Evolutionary conservation across 1,140 invertebrate genomes (phyloP), one percentile per base, ranked within the genome.

Genomic region (Brachionus paranguensis): DNA sequence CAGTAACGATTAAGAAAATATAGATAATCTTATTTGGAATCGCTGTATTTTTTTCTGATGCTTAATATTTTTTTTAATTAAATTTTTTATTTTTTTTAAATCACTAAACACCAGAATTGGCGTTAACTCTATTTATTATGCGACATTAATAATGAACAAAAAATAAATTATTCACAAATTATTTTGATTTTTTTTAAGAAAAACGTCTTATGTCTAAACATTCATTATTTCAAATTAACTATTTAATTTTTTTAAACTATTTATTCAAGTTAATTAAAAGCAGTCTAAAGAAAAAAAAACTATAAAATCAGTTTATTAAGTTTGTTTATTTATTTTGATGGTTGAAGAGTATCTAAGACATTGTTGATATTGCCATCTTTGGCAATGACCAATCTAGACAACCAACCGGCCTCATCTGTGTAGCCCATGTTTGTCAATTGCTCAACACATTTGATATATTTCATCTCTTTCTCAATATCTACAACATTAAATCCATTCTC

Each of bases 401-500:
- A 55, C 60, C 60, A 68, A 10, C 81, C 81, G 41, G 29, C 60
- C 24, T 47, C 43, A 20, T 83, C 81, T 12, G 12, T 27, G 70
- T 68, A 83, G 20, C 81, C 81, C 81, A 83, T 83, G 20, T 43
- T 14, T 53, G 65, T 70, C 45, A 83, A 53, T 17, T 47, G 37
- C 17, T 83, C 81, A 68, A 83, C 12, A 17, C 64, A 68, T 47
- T 83, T 43, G 11, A 81, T 64, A 3, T 45, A 43, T 17, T 81
- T 60, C 7, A 81, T 3, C 33, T 81, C 78, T 64, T 60, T 60
- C 43, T 81, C 78, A 68, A 81, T 43, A 64, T 81, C 78, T 29
- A 81, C 78, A 8, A 81, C 24, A 41, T 81, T 81, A 41, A 81
- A 81, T 29, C 43, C 53, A 65, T 45, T 68, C 1, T 81, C 78